Base-by-base conservation (phyloP, 2,888 invertebrate genomes). In the Andrena hattorfiana region DNA sequence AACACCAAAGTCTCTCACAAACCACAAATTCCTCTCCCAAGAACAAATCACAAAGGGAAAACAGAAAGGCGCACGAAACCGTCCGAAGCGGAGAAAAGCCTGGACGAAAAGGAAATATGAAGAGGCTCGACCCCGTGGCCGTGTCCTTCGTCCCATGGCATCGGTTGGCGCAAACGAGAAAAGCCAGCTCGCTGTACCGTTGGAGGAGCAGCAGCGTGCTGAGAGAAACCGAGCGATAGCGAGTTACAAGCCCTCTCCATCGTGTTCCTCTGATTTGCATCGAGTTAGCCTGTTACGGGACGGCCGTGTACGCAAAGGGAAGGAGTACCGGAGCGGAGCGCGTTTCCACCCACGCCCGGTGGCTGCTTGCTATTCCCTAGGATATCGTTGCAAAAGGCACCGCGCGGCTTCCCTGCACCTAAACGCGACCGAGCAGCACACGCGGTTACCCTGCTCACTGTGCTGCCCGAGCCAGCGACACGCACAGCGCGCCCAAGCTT, bases 371-470 rank as follows among this genome's bases (percentile, higher is more conserved):
- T 56, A 56, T 56, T 56, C 56, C 56, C 56, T 56, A 56, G 74
- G 66, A 84, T 83, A 74, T 81, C 78, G 83, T 87, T 90, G 84
- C 89, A 90, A 92, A 91, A 91, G 91, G 90, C 88, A 90, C 91
- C 91, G 91, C 90, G 79, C 80, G 78, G 42, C 42, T 72, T 79
- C 72, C 67, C 23, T 76, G 81, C 68, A 77, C 87, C 86, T 82
- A 89, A 91, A 87, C 84, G 85, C 85, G 87, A 84, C 84, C 84
- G 86, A 89, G 89, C 87, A 26, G 91, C 90, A 90, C 89, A 89
- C 81, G 84, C 84, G 87, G 87, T 91, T 88, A 89, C 90, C 89
- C 91, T 88, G 86, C 91, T 91, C 88, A 90, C 90, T 89, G 92
- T 89, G 86, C 91, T 91, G 91, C 91, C 91, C 85, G 85, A 77